These are phyloP conservation scores for Aphaenogaster rudis DNA, from an alignment of 1,140 invertebrate species.

Conservation along the genomic window DNA sequence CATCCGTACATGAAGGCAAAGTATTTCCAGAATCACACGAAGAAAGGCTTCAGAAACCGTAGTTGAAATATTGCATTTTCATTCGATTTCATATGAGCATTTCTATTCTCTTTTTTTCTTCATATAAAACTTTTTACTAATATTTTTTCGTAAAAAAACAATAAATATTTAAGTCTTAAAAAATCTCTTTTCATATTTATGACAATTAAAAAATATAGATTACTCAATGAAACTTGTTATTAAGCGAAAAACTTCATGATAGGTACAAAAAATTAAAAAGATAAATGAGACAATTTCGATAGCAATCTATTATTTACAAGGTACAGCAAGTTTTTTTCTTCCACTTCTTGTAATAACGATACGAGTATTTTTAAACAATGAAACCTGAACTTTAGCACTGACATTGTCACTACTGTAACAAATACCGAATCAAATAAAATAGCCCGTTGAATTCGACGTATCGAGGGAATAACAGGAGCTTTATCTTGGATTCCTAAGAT, in stretches of 20 bases:
- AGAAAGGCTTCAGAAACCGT: not conserved
- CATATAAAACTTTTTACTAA: not conserved
- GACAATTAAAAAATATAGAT: not conserved
- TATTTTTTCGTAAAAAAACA: not conserved
- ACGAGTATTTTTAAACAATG: slow-evolving; percentile 1
- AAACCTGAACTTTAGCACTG: not conserved
- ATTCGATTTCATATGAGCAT: not conserved
- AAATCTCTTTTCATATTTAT: not conserved
- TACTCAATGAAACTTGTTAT: not conserved
- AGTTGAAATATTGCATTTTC: slow-evolving; percentile 9
- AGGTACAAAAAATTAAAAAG: not conserved
- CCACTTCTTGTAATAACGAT: not conserved
- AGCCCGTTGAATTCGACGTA: too few relatives aligned
- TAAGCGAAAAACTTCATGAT: not conserved
- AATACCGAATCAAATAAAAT: too few relatives aligned
- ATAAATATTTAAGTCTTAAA: not conserved
- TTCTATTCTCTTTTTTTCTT: slow-evolving; percentile 11
- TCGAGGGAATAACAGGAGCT: too few relatives aligned
- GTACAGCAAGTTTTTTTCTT: not conserved
- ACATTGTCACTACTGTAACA: not conserved
- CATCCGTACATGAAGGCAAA: not conserved
- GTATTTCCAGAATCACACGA: not conserved
- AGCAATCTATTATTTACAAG: not conserved
- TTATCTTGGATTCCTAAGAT: too few relatives aligned
- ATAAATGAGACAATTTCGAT: not conserved